Base-by-base conservation (phyloP, 2,797 vertebrate species). In the Chaunax sp. region DNA sequence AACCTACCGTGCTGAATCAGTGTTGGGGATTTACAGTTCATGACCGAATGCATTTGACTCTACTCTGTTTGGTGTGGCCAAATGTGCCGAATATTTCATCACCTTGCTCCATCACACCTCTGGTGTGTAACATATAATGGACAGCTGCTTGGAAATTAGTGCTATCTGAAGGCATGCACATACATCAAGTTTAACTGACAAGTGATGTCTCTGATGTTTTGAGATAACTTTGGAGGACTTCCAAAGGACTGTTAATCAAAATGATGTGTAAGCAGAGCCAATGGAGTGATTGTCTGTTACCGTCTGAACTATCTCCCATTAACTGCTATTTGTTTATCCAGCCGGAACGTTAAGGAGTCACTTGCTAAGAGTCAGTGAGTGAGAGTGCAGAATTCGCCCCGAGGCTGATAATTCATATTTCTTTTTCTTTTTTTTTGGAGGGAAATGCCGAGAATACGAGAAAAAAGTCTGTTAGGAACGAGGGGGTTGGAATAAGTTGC, bases 341-440 rank as follows among this genome's bases (percentile, higher is more conserved):
- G 75, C 85, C 22, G 46, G 90, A 92, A 91, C 82, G 83, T 82
- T n/a, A 72, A 86, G 83, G 74, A 85, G 83, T 81, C 53, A 56
- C 64, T 77, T 83, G 89, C 85, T 71, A 45, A 75, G 62, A 93
- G 83, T 86, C 87, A 91, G 77, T 87, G 80, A 73, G 87, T 81
- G 74, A 87, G 58, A 92, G 72, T 78, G 75, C 82, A 91, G 81
- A 90, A 76, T 93, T 93, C 90, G 80, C 78, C 92, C 86, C 25
- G 12, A 76, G 89, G 72, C 80, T 83, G 72, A 91, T 90, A 79
- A 90, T 91, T 85, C 90, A 89, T 84, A 82, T 75, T 87, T 80
- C 64, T 43, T 66, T 75, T 82, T 81, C 84, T 55, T 51, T 70
- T 69, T 72, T 81, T 82, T 84, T 57, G 80, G 69, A 91, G 90